Evolutionary conservation across 2,888 invertebrate species (phyloP), one percentile per base, ranked within the genome.

Genomic region (Chloromyia formosa): DNA sequence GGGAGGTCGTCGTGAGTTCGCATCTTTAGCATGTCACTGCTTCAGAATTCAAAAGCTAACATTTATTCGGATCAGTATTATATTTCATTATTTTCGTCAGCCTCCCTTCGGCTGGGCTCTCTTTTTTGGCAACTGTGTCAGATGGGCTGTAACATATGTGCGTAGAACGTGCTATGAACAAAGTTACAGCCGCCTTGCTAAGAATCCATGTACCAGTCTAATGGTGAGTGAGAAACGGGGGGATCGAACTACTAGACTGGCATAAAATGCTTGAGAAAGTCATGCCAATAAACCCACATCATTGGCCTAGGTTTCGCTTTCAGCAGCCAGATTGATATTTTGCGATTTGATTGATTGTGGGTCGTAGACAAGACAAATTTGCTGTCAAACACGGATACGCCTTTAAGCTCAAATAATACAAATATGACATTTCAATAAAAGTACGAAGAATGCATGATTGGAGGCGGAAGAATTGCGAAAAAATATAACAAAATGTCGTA

Each of bases 41-140:
- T 53, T 20, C 40, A 40, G 58, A 71, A 40, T 20, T 56, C 42
- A 71, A 71, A 58, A 58, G 71, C 71, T 20, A 71, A 71, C 42
- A 58, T 71, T 71, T 71, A 71, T 71, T 58, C 71, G 58, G 56
- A 56, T 56, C 71, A 58, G 58, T 56, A 71, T 71, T 56, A 58
- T 71, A 71, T 71, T 71, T 71, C 71, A 71, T 71, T 71, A 71
- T 56, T 56, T 66, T 35, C 66, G 18, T 35, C 27, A 35, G 27
- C 27, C 27, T 7, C 27, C 27, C 27, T 2, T 35, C 27, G 66
- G 12, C 35, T 40, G 18, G 40, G 40, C 10, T 64, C 18, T 40
- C 16, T 12, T 20, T 16, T 64, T 40, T 56, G 9, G 40, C 1
- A 66, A 66, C 20, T 22, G 42, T 66, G 66, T 66, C 66, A 49